Evolutionary conservation across 1,140 invertebrate species (phyloP).

Genomic region (Harpegnathos saltator): DNA sequence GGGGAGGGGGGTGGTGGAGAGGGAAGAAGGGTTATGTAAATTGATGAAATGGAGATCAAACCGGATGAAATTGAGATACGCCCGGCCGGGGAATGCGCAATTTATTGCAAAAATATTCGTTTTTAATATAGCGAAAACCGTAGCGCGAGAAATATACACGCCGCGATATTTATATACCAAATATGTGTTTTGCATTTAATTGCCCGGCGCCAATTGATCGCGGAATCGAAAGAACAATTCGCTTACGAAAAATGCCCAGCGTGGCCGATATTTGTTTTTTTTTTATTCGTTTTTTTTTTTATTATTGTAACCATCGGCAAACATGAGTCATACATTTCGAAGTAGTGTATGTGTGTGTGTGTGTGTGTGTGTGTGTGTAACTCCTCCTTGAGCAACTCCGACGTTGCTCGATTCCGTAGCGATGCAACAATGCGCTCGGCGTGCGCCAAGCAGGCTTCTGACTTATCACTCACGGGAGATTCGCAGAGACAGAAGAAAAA

Average conservation of each 20-base stretch:
- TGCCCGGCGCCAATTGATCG: constrained; percentile 60
- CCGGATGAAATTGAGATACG: constrained; percentile 57
- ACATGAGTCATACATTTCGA: constrained; percentile 16
- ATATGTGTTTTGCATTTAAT: constrained; percentile 63
- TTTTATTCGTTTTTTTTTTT: not conserved
- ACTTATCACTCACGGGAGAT: not conserved
- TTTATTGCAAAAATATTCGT: constrained; percentile 62
- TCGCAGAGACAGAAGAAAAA: not conserved
- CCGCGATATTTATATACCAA: constrained; percentile 60
- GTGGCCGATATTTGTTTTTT: constrained; percentile 26
- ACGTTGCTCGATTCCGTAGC: not conserved
- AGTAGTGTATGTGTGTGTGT: too few relatives aligned
- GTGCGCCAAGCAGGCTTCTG: not conserved
- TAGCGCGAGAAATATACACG: constrained; percentile 56
- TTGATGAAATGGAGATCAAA: constrained; percentile 62
- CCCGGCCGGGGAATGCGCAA: constrained; percentile 54
- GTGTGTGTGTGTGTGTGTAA: too few relatives aligned
- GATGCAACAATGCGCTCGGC: too few relatives aligned
- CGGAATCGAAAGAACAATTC: constrained; percentile 56
- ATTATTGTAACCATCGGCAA: not conserved
- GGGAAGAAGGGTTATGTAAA: constrained; percentile 57
- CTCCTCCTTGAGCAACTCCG: not conserved
- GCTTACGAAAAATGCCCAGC: constrained; percentile 55
- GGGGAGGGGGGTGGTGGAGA: too few relatives aligned
- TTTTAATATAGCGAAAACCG: constrained; percentile 56